A percentile compares a stretch with the other conserved stretches of the same genome.
Evolutionary conservation across 2,113 vertebrate species (phyloP).

Genomic region (Morone chrysops): DNA sequence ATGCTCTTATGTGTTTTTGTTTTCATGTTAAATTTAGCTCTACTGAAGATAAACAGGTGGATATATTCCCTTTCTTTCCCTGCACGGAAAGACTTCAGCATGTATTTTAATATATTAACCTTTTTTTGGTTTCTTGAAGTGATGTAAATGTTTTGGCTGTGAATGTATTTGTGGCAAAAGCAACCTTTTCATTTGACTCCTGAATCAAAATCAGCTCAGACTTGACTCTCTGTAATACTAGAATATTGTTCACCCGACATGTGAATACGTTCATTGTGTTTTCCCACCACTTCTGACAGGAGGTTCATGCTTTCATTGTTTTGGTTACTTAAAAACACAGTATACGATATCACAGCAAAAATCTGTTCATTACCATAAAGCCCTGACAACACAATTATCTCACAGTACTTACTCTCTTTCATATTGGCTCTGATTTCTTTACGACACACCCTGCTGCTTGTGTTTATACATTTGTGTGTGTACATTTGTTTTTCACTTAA

Average conservation of each 20-base stretch:
- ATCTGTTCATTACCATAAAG: slow-evolving; percentile 6
- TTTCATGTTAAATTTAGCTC: slow-evolving; percentile 22
- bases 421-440: not conserved
- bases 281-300: slow-evolving; percentile 17
- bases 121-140: not conserved
- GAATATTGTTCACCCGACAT: slow-evolving; percentile 18
- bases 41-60: slow-evolving; percentile 21
- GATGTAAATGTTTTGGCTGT: slow-evolving; percentile 10
- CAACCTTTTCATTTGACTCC: slow-evolving; percentile 15
- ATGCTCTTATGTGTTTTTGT: not conserved
- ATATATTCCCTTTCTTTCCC: not conserved
- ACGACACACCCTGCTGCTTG: not conserved
- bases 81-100: not conserved
- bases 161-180: slow-evolving; percentile 6
- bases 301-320: slow-evolving; percentile 2
- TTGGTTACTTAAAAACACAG: slow-evolving; percentile 3
- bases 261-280: slow-evolving; percentile 23
- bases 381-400: slow-evolving; percentile 25
- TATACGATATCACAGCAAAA: not conserved
- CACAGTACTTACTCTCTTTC: not conserved
- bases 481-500: not conserved
- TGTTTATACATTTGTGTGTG: not conserved
- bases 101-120: slow-evolving; percentile 50
- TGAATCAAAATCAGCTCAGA: slow-evolving; percentile 19
- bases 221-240: slow-evolving; percentile 26